Percentiles rank a stretch among this genome's conserved stretches.
Evolutionary conservation across 2,888 invertebrate species (phyloP).

Genomic region (Argyresthia goedartella): DNA sequence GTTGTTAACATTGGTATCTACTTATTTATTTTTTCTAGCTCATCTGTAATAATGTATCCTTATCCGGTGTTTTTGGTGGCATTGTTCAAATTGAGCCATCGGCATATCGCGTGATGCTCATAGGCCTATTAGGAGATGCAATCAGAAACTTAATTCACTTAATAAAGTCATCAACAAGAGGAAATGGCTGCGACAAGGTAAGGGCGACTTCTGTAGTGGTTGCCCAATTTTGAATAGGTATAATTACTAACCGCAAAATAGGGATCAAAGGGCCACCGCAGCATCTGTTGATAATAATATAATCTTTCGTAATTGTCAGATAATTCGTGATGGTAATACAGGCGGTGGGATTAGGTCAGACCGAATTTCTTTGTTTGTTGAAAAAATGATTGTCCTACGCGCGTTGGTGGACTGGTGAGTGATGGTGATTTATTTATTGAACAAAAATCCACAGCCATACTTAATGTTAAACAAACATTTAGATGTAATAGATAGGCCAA

Average conservation of each 20-base stretch:
- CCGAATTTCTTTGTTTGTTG: background rate
- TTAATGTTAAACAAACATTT: no score
- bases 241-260: conserved; percentile 17
- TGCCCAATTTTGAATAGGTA: conserved; percentile 18
- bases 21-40: no score
- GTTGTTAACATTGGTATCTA: no score
- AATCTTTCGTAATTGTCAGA: conserved; percentile 15
- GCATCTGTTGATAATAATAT: conserved; percentile 17
- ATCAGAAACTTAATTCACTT: conserved; percentile 18
- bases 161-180: conserved; percentile 35
- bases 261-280: conserved; percentile 21
- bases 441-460: no score
- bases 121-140: no score
- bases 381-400: background rate
- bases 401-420: background rate
- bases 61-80: no score
- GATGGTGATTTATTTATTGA: no score
- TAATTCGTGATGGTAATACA: conserved; percentile 15
- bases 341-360: conserved; percentile 3
- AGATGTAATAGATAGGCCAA: no score
- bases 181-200: conserved; percentile 27
- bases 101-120: conserved; percentile 11
- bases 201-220: conserved; percentile 7
- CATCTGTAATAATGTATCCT: no score
- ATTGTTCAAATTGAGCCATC: conserved; percentile 2